Evolutionary conservation across 2,888 invertebrate species (phyloP).

Genomic region (Thereva unica): DNA sequence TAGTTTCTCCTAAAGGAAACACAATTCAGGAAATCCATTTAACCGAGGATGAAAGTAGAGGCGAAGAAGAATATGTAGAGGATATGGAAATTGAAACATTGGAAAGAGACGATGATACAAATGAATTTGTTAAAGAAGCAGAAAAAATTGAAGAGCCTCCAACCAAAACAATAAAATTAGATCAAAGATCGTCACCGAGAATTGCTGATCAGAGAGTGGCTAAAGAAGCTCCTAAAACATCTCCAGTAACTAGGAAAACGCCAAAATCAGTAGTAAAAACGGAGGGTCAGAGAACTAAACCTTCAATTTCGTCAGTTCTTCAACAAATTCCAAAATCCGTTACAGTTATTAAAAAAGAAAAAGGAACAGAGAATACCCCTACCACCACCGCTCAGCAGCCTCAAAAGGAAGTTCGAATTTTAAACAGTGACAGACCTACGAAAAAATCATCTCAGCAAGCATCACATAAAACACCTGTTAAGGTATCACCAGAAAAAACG

Average conservation of each 20-base stretch:
- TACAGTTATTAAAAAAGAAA: conserved; percentile 39
- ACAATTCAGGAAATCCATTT: too few relatives aligned
- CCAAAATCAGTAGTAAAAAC: background rate
- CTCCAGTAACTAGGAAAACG: conserved; percentile 14
- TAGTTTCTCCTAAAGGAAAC: too few relatives aligned
- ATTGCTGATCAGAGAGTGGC: conserved; percentile 48
- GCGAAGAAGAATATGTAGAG: conserved; percentile 12
- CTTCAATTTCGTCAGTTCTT: conserved; percentile 30
- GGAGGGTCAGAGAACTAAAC: conserved; percentile 1
- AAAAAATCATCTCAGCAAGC: background rate
- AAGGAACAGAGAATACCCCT: conserved; percentile 1
- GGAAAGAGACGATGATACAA: conserved; percentile 36
- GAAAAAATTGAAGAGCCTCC: conserved; percentile 15
- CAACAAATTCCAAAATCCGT: conserved; percentile 36
- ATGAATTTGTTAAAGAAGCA: conserved; percentile 38
- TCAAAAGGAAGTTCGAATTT: background rate
- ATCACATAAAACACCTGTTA: too few relatives aligned
- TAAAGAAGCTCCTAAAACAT: conserved; percentile 17
- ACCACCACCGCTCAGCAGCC: background rate
- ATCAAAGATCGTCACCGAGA: conserved; percentile 59
- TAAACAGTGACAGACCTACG: background rate
- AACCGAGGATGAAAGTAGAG: background rate
- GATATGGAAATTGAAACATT: conserved; percentile 30
- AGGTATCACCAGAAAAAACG: background rate
- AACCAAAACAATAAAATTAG: conserved; percentile 43